These are phyloP conservation scores for Cataglyphis rosenhaueri DNA, from an alignment of 2,888 invertebrate genomes.

Conservation along the genomic window DNA sequence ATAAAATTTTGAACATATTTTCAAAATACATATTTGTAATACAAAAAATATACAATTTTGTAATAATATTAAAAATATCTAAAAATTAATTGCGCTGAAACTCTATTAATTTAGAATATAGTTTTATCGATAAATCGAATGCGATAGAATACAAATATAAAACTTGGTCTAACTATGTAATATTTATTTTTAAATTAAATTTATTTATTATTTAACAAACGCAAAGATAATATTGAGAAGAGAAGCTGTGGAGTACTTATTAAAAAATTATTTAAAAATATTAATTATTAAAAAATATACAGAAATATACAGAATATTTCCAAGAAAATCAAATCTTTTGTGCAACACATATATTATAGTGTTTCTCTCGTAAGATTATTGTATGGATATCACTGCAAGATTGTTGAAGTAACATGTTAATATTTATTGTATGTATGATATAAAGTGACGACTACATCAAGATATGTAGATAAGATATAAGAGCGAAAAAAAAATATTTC, in stretches of 20 bases:
- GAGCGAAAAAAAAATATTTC: neutral
- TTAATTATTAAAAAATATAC: too few species aligned
- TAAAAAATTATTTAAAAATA: too few species aligned
- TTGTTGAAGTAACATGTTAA: neutral
- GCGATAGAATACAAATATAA: neutral
- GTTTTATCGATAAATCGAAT: neutral
- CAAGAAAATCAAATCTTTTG: neutral
- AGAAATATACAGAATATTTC: neutral
- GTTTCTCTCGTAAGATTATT: neutral
- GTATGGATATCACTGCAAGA: neutral
- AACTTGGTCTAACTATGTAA: neutral
- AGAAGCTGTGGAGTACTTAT: neutral
- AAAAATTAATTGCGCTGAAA: neutral
- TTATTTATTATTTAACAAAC: neutral
- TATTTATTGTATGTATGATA: neutral
- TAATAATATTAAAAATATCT: neutral
- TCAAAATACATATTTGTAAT: neutral
- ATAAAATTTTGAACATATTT: neutral
- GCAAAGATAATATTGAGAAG: neutral
- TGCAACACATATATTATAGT: neutral
- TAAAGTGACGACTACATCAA: neutral
- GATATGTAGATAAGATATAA: neutral
- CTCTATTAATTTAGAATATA: neutral
- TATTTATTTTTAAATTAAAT: neutral
- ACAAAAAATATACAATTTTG: neutral